Base-by-base conservation (phyloP, 37 sponge, comb jelly and placozoan genomes). In the Chondrosia reniformis region DNA sequence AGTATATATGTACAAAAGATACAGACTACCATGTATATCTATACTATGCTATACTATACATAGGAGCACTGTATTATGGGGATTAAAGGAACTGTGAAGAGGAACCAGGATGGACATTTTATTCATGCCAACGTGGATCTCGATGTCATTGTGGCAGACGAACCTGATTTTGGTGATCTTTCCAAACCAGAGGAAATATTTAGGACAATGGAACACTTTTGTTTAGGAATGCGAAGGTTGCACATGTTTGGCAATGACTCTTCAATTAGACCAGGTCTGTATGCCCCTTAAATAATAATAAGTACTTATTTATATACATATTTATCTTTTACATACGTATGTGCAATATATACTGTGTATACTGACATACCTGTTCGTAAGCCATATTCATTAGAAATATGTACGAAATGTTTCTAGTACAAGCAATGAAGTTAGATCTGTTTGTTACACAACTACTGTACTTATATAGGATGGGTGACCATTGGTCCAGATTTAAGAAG, bases 81-180 rank as follows among this genome's bases (percentile, higher is more conserved):
- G 25, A 97, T 97, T 55, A 85, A 82, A 46, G 98, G 98, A 0
- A 97, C 98, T 21, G 94, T 97, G 28, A 43, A 94, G 33, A 83
- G 98, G 55, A 94, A 91, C 72, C 89, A 89, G 56, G 98, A 97
- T 78, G 89, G 89, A 6, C 85, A 97, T 72, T 94, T 97, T 76
- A 97, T 97, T 33, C 98, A 97, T 66, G 90, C 98, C n/a, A 97
- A 97, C 65, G 85, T 97, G 0, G 94, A 97, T 54, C 79, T 97
- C 61, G 98, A 97, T 46, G 86, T 97, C 27, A 91, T 97, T 54
- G 91, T 97, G 17, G 84, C 92, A 42, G 98, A 97, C 40, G 98
- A 97, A 79, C 85, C 80, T 1, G 86, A 91, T 25, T 79, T 76
- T 39, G 95, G 85, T 4, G 86, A 84, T 40, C 84, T 87, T 6